Evolutionary conservation across 2,888 invertebrate genomes (phyloP), one percentile per base, ranked within the genome.

Genomic region (Monochamus alternatus): DNA sequence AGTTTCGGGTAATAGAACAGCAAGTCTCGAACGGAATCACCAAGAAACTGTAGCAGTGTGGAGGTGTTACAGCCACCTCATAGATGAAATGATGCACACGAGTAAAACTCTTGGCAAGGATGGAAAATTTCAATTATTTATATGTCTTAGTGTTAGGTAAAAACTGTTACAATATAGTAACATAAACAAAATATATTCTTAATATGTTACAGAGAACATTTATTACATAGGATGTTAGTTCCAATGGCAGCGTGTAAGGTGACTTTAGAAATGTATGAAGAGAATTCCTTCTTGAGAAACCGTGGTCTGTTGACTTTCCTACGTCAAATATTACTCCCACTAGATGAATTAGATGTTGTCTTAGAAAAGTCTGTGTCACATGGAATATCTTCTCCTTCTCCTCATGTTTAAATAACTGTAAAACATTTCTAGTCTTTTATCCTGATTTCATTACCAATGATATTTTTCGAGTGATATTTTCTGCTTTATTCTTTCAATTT

Each of bases 111-210:
- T 97, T 31, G 99, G 99, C 71, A 99, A 99, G 89, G 99, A 99
- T 90, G 98, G 98, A 67, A 98, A 98, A 89, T 98, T 99, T 88
- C 98, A 99, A 89, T 92, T 98, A 55, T 98, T 99, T 87, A 94
- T 98, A 82, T 98, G 98, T 88, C 92, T 99, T 47, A 96, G 97
- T 85, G 93, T 97, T 83, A 94, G 98, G 98, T 98, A 89, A 75
- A 76, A 73, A 47, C 30, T 5, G 71, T 31, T 76, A 52, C 14
- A 73, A 43, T 59, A 12, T 58, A 8, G 66, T 71, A 51, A 14
- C 43, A 43, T 44, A 12, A 0, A 64, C n/a, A 22, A 22, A 22
- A 22, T 22, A 0, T 22, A 22, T 47, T 47, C 12, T 12, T 12
- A 47, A 12, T 76, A 79, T 68, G 63, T 89, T 89, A 74, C 88